Conservation (phyloP, 2,888 invertebrate genomes). For the Melipona bicolor region DNA sequence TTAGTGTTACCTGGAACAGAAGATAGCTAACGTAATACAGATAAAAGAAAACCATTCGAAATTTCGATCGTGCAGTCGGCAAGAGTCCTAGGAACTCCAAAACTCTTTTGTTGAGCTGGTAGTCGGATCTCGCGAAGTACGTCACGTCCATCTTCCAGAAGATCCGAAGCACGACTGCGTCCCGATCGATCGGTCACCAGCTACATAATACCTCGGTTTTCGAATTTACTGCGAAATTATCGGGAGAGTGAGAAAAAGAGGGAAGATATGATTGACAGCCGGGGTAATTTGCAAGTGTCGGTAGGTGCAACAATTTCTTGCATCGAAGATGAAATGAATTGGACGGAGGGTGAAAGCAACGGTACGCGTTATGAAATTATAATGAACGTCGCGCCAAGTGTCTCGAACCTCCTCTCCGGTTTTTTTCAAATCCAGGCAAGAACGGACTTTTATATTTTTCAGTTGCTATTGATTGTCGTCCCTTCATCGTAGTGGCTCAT, state of each 20-base stretch:
- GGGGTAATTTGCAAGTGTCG: neutral
- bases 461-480: too few species aligned
- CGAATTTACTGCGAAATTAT: neutral
- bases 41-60: neutral
- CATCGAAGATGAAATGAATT: neutral
- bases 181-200: neutral
- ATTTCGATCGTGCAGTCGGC: neutral
- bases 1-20: neutral
- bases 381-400: neutral
- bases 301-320: neutral
- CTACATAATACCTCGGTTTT: neutral
- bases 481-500: neutral
- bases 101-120: neutral
- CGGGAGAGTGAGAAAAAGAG: neutral
- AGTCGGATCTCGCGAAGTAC: neutral
- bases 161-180: neutral
- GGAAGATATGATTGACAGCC: conserved; percentile 16
- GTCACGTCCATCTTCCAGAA: neutral
- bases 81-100: neutral
- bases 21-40: neutral
- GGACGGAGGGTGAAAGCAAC: neutral
- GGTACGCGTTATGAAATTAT: neutral
- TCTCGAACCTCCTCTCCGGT: neutral
- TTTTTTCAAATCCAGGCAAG: neutral
- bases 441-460: neutral